Percentiles rank a stretch among this genome's conserved stretches.
Conservation (phyloP, 2,113 vertebrate species). For the Elephantulus edwardii region DNA sequence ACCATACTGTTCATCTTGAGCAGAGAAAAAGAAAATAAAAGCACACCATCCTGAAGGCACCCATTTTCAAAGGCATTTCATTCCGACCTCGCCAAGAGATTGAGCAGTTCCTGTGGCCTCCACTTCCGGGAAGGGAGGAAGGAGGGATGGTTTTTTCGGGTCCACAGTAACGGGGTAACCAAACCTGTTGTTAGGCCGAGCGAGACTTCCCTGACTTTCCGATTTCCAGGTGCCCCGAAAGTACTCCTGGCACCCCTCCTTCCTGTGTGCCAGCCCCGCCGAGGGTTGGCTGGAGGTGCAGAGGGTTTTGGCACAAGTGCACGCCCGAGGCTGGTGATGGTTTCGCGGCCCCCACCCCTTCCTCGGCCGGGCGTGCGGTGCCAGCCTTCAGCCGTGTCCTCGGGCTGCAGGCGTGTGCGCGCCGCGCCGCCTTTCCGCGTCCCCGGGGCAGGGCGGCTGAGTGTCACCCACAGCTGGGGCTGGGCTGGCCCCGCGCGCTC, state of each 20-base stretch:
- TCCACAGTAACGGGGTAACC: constrained; percentile 44
- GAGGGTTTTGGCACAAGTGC: constrained; percentile 61
- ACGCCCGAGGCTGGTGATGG: constrained; percentile 32
- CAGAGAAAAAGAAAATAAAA: constrained; percentile 1
- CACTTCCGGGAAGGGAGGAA: not conserved
- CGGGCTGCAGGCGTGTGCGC: constrained; percentile 53
- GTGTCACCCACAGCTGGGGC: constrained; percentile 84
- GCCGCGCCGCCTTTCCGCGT: constrained; percentile 45
- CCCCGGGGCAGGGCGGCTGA: constrained; percentile 79
- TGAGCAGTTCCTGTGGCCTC: not conserved
- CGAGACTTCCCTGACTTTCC: not conserved
- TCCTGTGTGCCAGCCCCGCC: constrained; percentile 46
- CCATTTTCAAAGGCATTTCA: constrained; percentile 50
- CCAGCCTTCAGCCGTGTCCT: constrained; percentile 42
- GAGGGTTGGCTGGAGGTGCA: constrained; percentile 64
- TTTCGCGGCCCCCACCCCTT: not conserved
- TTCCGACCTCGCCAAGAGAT: constrained; percentile 37
- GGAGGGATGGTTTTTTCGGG: not conserved
- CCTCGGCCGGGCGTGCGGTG: constrained; percentile 1
- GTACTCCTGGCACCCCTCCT: constrained; percentile 5
- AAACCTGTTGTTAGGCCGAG: constrained; percentile 63
- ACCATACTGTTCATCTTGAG: not conserved
- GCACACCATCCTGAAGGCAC: constrained; percentile 6
- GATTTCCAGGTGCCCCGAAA: constrained; percentile 46
- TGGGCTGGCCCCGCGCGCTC: constrained; percentile 77